A percentile compares a stretch with the other conserved stretches of the same genome.
These are phyloP conservation scores for Hoplodrina blanda DNA, from an alignment of 2,888 invertebrate genomes.

Conservation along the genomic window DNA sequence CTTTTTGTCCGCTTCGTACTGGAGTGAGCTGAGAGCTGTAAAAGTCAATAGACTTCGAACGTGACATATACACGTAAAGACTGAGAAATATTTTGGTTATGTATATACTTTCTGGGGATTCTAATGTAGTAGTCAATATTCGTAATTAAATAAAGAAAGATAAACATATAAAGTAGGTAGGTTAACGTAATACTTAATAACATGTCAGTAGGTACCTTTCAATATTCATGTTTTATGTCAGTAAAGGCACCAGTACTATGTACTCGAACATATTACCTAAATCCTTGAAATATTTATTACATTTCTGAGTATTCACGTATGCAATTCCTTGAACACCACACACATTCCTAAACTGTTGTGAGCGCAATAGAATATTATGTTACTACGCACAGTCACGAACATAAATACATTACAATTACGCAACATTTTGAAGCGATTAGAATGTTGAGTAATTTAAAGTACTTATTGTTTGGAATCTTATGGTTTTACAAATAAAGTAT, in stretches of 20 bases:
- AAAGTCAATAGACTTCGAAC: conserved; percentile 28
- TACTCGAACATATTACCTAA: background rate
- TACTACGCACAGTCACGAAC: background rate
- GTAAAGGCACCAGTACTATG: no score
- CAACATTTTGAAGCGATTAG: background rate
- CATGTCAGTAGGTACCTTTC: background rate
- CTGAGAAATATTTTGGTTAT: background rate
- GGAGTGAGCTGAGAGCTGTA: conserved; percentile 5
- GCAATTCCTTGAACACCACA: conserved; percentile 4
- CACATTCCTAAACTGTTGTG: background rate
- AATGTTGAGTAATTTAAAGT: no score
- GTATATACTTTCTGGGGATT: background rate
- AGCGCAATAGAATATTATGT: background rate
- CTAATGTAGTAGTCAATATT: background rate
- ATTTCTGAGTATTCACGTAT: conserved; percentile 4
- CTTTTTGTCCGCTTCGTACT: conserved; percentile 16
- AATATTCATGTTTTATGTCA: no score
- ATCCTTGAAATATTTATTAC: background rate
- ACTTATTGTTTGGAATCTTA: no score
- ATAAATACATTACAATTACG: background rate
- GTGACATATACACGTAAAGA: background rate
- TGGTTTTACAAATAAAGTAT: no score
- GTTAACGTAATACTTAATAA: background rate
- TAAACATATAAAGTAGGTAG: background rate
- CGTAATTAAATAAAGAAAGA: background rate